Evolutionary conservation across 1,140 invertebrate genomes (phyloP).

Genomic region (Aphaenogaster rudis): DNA sequence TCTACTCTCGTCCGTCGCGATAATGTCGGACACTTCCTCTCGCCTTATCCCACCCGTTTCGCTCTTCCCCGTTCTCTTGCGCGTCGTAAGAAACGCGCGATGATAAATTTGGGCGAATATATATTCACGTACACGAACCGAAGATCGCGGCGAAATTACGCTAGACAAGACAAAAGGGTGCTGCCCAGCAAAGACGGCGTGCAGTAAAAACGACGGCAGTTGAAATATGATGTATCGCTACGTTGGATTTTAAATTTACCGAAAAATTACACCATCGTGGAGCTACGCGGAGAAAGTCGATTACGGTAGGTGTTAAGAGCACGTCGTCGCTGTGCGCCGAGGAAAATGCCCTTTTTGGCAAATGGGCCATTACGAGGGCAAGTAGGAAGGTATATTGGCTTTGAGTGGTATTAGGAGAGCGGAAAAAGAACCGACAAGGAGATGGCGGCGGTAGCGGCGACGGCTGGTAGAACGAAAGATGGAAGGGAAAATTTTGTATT

Average conservation of each 20-base stretch:
- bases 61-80: neutral
- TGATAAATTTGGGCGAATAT: slow-evolving; percentile 54
- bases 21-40: slow-evolving; percentile 63
- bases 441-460: slow-evolving; percentile 2
- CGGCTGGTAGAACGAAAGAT: slow-evolving; percentile 43
- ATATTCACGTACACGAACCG: slow-evolving; percentile 22
- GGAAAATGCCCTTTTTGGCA: slow-evolving; percentile 50
- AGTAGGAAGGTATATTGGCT: slow-evolving; percentile 69
- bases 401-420: slow-evolving; percentile 66
- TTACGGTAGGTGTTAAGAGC: slow-evolving; percentile 49
- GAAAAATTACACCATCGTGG: slow-evolving; percentile 52
- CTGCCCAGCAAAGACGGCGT: neutral
- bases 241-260: slow-evolving; percentile 58
- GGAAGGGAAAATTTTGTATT: slow-evolving; percentile 61
- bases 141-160: slow-evolving; percentile 27
- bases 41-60: slow-evolving; percentile 30
- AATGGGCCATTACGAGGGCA: slow-evolving; percentile 69
- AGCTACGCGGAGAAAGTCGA: slow-evolving; percentile 28
- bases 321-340: slow-evolving; percentile 32
- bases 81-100: slow-evolving; percentile 24
- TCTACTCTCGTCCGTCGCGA: slow-evolving; percentile 71
- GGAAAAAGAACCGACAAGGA: slow-evolving; percentile 48
- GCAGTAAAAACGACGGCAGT: neutral
- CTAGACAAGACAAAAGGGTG: neutral
- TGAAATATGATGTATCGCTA: slow-evolving; percentile 57